A percentile compares a stretch with the other conserved stretches of the same genome.
Conservation (phyloP, 92 coral and sea anemone species). For the Parazoanthus darwini region DNA sequence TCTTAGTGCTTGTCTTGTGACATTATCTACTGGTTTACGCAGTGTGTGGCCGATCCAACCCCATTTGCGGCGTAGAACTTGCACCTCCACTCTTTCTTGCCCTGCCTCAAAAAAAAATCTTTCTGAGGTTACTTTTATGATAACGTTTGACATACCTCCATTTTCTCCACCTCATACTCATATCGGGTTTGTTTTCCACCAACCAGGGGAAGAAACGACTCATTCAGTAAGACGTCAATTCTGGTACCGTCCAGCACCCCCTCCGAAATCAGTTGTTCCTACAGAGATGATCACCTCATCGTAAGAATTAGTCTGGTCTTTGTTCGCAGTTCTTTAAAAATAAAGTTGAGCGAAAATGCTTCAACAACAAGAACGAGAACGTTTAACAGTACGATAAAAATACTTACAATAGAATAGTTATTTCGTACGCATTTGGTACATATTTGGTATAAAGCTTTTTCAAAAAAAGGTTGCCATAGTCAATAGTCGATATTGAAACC, state of each 20-base stretch:
- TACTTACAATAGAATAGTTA: too few species aligned
- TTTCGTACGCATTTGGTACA: too few species aligned
- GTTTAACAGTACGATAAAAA: too few species aligned
- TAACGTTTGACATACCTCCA: slow-evolving; percentile 70
- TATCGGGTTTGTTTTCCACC: slow-evolving; percentile 95
- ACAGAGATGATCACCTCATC: background rate
- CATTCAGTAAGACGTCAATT: slow-evolving; percentile 84
- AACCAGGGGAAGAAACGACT: slow-evolving; percentile 87
- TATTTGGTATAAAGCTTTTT: too few species aligned
- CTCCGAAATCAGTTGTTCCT: slow-evolving; percentile 69
- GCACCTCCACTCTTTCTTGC: slow-evolving; percentile 89
- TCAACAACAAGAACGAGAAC: background rate
- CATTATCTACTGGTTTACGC: too few species aligned
- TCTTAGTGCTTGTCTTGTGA: too few species aligned
- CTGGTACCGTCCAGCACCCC: slow-evolving; percentile 76
- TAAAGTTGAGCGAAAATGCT: background rate
- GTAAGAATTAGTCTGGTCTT: background rate
- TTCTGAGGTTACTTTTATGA: too few species aligned
- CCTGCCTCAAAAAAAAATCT: slow-evolving; percentile 46
- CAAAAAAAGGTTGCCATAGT: too few species aligned
- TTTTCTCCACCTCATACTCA: slow-evolving; percentile 92
- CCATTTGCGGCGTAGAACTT: too few species aligned
- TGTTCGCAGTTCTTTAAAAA: background rate
- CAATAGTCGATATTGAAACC: too few species aligned
- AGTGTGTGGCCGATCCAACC: too few species aligned